Percentiles rank a stretch among this genome's conserved stretches.
Evolutionary conservation across 2,888 invertebrate genomes (phyloP).

Genomic region (Fragum fragum): DNA sequence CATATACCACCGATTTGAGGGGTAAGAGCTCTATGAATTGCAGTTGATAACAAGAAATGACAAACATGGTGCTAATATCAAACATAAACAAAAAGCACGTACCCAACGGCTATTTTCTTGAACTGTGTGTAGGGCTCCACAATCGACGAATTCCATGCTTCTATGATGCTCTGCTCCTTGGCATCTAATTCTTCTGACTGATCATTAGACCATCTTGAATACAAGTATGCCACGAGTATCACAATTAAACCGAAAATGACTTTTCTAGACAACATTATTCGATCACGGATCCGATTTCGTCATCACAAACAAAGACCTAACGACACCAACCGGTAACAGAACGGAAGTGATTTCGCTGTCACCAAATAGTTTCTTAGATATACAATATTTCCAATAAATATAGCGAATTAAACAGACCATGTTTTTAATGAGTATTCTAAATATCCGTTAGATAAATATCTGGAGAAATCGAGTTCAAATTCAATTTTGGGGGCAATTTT

Average conservation of each 20-base stretch:
- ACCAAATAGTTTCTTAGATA: constrained; percentile 4
- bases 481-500: too few species aligned
- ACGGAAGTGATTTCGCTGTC: not conserved
- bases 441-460: too few species aligned
- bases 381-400: too few species aligned
- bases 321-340: not conserved
- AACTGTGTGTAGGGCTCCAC: constrained; percentile 64
- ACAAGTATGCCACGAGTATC: constrained; percentile 58
- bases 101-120: constrained; percentile 73
- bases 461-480: too few species aligned
- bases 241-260: constrained; percentile 57
- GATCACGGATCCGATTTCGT: constrained; percentile 13
- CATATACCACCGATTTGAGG: too few species aligned
- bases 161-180: constrained; percentile 68
- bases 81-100: too few species aligned
- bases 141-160: constrained; percentile 70
- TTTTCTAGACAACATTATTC: constrained; percentile 57
- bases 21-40: too few species aligned
- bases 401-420: too few species aligned
- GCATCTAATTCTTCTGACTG: constrained; percentile 30
- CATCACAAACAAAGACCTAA: constrained; percentile 7
- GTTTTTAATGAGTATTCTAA: too few species aligned
- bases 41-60: too few species aligned
- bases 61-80: too few species aligned
- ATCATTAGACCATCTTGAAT: constrained; percentile 45